Base-by-base conservation (phyloP, 2,888 invertebrate species). In the Aphodius sticticus region DNA sequence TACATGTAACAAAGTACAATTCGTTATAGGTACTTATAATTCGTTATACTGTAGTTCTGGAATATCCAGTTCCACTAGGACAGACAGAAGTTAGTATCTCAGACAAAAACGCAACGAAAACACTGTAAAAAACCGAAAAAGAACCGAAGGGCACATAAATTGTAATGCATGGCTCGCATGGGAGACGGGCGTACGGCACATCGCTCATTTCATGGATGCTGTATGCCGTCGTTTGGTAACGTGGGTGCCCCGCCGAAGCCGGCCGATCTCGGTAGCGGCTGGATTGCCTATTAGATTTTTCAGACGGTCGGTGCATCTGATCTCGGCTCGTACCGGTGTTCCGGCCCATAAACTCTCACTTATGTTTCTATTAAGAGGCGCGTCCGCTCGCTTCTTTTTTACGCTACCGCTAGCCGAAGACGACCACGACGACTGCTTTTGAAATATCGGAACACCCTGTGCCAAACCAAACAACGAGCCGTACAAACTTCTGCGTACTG, bases 331-430 rank as follows among this genome's bases (percentile, higher is more conserved):
- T 79, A 88, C 89, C 89, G 89, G 89, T 88, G 89, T 89, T 86
- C 88, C 89, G 89, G 86, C 84, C 86, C 89, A 89, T 89, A 89
- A 89, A 89, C 87, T 86, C 88, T 89, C 87, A 88, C 89, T 89
- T 89, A 89, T 89, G 89, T 89, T 89, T 89, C 88, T 88, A 89
- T 89, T 89, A 89, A 88, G 36, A 35, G 74, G 53, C 53, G 53
- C 53, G 53, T 53, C 53, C 53, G 53, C 53, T 53, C 53, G 53
- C 12, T 53, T 5, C 6, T 53, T 53, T 53, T 53, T 53, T 53
- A 53, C 53, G 53, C 53, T 53, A 12, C 53, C 53, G 53, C 53
- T 7, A 53, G 53, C 53, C 53, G 12, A 53, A 53, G 53, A 53
- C 53, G 53, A 53, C 53, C 53, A 53, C 53, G 53, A 53, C 53